Evolutionary conservation across 2,113 vertebrate species (phyloP), one percentile per base, ranked within the genome.

Genomic region (Cheirogaleus medius): DNA sequence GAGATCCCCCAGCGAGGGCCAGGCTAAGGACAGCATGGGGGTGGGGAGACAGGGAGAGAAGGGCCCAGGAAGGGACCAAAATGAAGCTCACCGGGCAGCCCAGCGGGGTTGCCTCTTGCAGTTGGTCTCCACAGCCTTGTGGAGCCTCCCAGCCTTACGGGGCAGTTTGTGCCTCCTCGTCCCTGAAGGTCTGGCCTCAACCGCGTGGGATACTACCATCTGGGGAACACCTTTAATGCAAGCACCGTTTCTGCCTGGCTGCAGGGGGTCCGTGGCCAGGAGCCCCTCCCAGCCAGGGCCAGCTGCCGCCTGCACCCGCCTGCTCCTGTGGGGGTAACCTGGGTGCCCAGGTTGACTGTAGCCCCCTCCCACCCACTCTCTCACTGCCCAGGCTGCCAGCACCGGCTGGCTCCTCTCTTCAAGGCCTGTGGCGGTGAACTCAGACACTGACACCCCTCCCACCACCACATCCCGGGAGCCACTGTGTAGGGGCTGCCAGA

Each of bases 1-100:
- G 92, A 94, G 96, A 96, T 94, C 96, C 94, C 96, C 95, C 89
- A 88, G 94, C 23, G 93, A 97, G 94, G 86, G 93, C 95, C 96
- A 97, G 56, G 68, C 93, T 93, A 71, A 97, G 94, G 93, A 94
- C 96, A 93, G 83, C 64, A 64, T 66, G 93, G 88, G 94, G 94
- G 89, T 91, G 96, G 96, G 92, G 87, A 97, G 91, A 82, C 20
- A 63, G 82, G 17, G 5, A 76, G 96, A 93, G 91, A 25, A 83
- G 89, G 88, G 96, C 73, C 93, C 88, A 91, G 78, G 95, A 94
- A 85, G 83, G 91, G 83, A 89, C 91, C 52, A 39, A 58, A 95
- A 44, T 20, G 71, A 86, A 94, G 63, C 56, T 78, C 88, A 25
- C 89, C 73, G 73, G 85, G 83, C 17, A 56, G 49, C 15, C n/a